Evolutionary conservation across 2,888 invertebrate species (phyloP).

Genomic region (Pteria penguin): DNA sequence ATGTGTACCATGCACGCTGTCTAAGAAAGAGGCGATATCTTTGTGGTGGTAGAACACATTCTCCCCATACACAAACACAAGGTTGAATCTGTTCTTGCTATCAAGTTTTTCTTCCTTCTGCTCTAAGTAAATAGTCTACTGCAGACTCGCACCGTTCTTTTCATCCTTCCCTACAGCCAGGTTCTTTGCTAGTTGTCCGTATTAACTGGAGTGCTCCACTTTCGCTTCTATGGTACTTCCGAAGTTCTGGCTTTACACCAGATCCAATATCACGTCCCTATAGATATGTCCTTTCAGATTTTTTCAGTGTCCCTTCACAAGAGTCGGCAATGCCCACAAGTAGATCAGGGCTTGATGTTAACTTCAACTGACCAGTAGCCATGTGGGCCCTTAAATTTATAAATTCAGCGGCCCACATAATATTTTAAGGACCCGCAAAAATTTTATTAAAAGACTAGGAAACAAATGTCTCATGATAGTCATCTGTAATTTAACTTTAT

Average conservation of each 20-base stretch:
- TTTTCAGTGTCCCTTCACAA: conserved; percentile 32
- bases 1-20: conserved; percentile 36
- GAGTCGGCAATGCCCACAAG: conserved; percentile 48
- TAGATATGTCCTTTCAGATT: conserved; percentile 42
- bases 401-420: no score
- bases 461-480: no score
- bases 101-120: conserved; percentile 12
- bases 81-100: conserved; percentile 27
- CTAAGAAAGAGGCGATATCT: conserved; percentile 11
- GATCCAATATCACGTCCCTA: conserved; percentile 49
- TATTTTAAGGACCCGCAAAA: no score
- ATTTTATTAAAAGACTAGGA: no score
- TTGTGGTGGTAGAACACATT: conserved; percentile 10
- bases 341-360: no score
- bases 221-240: conserved; percentile 48
- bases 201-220: conserved; percentile 47
- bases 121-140: conserved; percentile 21
- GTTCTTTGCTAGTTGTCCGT: conserved; percentile 40
- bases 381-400: no score
- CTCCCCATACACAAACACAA: conserved; percentile 19
- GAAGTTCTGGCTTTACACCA: conserved; percentile 41
- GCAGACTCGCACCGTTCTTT: conserved; percentile 30
- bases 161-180: conserved; percentile 47
- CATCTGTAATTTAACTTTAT: no score
- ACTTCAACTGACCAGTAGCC: no score